Percentiles rank a stretch among this genome's conserved stretches.
Evolutionary conservation across 23 tunicate species (phyloP).

Genomic region (Pegea sp.): DNA sequence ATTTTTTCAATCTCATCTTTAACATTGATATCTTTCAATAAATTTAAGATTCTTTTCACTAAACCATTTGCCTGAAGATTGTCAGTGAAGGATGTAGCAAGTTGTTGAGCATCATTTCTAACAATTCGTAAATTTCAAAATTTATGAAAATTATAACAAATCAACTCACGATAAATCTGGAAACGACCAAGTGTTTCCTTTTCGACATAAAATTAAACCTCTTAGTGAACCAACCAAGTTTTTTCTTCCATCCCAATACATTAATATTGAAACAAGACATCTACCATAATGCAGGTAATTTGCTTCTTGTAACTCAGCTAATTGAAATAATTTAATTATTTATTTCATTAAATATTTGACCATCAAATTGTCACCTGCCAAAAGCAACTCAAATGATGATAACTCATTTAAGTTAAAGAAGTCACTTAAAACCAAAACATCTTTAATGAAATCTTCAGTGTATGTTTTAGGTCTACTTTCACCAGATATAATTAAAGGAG

Average conservation of each 20-base stretch:
- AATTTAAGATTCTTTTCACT: constrained; percentile 29
- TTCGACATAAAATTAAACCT: constrained; percentile 55
- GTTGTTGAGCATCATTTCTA: constrained; percentile 30
- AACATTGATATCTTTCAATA: constrained; percentile 28
- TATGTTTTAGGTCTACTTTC: constrained; percentile 11
- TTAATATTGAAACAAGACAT: constrained; percentile 56
- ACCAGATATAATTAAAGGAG: constrained; percentile 10
- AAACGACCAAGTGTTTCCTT: constrained; percentile 46
- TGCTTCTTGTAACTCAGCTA: constrained; percentile 67
- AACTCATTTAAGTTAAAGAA: constrained; percentile 65
- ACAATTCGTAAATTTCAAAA: background rate
- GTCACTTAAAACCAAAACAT: constrained; percentile 65
- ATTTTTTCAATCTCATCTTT: constrained; percentile 50
- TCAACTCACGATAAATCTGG: background rate
- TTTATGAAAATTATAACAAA: background rate
- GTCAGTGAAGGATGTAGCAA: constrained; percentile 43
- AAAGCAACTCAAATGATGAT: constrained; percentile 39
- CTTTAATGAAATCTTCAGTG: constrained; percentile 46
- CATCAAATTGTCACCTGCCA: constrained; percentile 1
- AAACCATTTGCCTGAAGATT: constrained; percentile 49
- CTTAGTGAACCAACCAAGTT: constrained; percentile 37
- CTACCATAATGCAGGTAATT: constrained; percentile 50
- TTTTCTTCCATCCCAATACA: constrained; percentile 91
- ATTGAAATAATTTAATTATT: too few species aligned
- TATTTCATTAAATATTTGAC: background rate